Percentiles rank a stretch among this genome's conserved stretches.
These are phyloP conservation scores for Erebia palarica DNA, from an alignment of 2,888 invertebrate species.

Conservation along the genomic window DNA sequence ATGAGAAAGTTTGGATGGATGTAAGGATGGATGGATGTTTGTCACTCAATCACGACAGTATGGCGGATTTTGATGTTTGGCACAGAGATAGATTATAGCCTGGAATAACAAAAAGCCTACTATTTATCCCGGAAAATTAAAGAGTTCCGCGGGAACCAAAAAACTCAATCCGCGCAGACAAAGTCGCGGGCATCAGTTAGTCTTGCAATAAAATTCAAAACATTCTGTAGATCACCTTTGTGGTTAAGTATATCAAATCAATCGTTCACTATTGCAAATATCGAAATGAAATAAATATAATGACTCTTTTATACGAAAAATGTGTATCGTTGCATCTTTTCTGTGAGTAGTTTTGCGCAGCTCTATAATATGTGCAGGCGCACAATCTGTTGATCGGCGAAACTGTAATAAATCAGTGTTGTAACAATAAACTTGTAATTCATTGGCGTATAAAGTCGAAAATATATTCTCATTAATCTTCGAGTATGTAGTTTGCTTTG, in stretches of 20 bases:
- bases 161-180: too few relatives aligned
- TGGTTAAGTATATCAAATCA: background rate
- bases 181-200: too few relatives aligned
- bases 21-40: too few relatives aligned
- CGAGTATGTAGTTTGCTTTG: constrained; percentile 1
- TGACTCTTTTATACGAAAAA: background rate
- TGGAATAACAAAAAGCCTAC: too few relatives aligned
- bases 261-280: too few relatives aligned
- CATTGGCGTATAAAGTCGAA: constrained; percentile 30
- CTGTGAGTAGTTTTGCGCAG: background rate
- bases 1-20: too few relatives aligned
- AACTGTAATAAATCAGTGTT: constrained; percentile 40
- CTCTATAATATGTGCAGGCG: constrained; percentile 29
- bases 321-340: background rate
- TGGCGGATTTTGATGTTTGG: too few relatives aligned
- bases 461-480: constrained; percentile 21
- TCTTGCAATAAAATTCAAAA: too few relatives aligned
- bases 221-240: background rate
- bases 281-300: background rate
- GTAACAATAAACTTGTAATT: constrained; percentile 40
- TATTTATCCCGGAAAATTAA: too few relatives aligned
- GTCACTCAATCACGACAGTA: too few relatives aligned
- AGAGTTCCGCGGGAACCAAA: too few relatives aligned
- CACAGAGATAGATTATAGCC: too few relatives aligned
- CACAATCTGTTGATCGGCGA: constrained; percentile 39